Conservation (phyloP, 2,113 vertebrate genomes). For the Platysteira castanea region DNA sequence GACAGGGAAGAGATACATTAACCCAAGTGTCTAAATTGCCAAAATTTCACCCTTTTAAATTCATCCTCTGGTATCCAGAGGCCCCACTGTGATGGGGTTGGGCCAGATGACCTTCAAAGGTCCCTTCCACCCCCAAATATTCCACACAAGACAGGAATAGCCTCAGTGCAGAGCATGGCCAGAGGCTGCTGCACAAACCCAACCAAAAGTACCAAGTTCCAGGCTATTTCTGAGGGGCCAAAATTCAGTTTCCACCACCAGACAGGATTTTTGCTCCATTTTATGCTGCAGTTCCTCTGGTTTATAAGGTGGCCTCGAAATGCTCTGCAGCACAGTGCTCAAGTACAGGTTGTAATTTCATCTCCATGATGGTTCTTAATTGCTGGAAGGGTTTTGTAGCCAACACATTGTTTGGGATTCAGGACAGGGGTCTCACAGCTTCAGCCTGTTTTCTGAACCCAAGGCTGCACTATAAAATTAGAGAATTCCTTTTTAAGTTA, state of each 20-base stretch:
- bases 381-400: background rate
- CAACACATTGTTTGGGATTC: background rate
- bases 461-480: background rate
- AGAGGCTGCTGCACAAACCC: background rate
- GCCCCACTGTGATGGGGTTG: background rate
- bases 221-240: background rate
- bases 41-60: background rate
- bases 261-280: background rate
- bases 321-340: background rate
- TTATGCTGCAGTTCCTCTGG: background rate
- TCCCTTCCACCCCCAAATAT: background rate
- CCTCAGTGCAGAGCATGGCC: background rate
- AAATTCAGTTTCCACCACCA: background rate
- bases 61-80: background rate
- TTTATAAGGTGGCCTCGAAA: background rate
- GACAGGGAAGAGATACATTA: background rate
- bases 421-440: background rate
- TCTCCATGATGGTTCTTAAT: background rate
- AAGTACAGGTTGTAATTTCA: background rate
- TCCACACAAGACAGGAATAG: background rate
- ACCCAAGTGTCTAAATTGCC: background rate
- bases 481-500: background rate
- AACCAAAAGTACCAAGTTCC: accelerated
- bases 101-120: background rate
- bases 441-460: background rate